A percentile compares a stretch with the other conserved stretches of the same genome.
Conservation (phyloP, 1,140 invertebrate species). For the Trinorchestia longiramus region DNA sequence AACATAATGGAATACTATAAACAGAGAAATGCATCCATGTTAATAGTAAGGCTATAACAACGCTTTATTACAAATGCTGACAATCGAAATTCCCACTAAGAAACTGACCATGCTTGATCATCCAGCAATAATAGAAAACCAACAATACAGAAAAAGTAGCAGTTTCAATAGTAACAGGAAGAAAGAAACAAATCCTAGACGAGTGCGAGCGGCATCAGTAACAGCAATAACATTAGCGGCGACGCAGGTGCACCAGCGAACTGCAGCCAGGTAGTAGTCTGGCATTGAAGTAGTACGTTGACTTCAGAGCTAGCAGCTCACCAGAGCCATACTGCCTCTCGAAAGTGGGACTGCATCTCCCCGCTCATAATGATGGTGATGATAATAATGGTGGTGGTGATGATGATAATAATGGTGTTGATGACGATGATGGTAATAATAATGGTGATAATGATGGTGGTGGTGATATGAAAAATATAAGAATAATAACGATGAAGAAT, state of each 20-base stretch:
- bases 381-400: neutral
- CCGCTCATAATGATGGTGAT: neutral
- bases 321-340: neutral
- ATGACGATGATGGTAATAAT: too few relatives aligned
- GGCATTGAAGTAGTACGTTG: constrained; percentile 45
- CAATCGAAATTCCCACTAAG: too few relatives aligned
- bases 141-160: neutral
- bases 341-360: neutral
- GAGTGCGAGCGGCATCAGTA: neutral
- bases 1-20: too few relatives aligned
- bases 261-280: constrained; percentile 31
- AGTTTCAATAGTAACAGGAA: neutral
- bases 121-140: too few relatives aligned
- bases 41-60: too few relatives aligned
- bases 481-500: too few relatives aligned
- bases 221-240: neutral
- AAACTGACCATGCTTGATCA: too few relatives aligned
- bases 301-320: neutral
- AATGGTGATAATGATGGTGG: too few relatives aligned
- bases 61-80: too few relatives aligned
- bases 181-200: neutral
- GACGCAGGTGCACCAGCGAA: neutral
- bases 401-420: neutral
- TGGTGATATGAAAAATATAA: too few relatives aligned
- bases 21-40: too few relatives aligned